Percentiles rank a stretch among this genome's conserved stretches.
Evolutionary conservation across 2,113 vertebrate species (phyloP).

Genomic region (Neolamprologus fasciatus): DNA sequence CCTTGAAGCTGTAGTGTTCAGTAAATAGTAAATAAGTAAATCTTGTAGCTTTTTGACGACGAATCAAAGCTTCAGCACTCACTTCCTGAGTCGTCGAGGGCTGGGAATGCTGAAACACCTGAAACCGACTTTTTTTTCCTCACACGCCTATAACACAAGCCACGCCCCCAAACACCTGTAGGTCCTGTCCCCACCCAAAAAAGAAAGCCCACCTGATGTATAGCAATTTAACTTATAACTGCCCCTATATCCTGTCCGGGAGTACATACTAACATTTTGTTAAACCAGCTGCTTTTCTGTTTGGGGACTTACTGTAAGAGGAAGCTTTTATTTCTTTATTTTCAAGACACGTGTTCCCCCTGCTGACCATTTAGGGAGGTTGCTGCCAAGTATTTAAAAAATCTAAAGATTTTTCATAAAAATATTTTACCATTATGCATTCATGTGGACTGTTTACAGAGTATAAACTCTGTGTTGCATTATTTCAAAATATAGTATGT

Average conservation of each 20-base stretch:
- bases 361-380: neutral
- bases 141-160: neutral
- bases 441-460: neutral
- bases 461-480: neutral
- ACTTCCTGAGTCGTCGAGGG: neutral
- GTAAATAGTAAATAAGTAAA: neutral
- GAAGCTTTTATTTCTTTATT: neutral
- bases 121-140: neutral
- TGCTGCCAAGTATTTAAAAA: neutral
- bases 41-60: neutral
- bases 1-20: neutral
- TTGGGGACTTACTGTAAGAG: neutral
- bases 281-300: neutral
- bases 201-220: neutral
- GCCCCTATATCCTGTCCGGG: too few species aligned
- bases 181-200: neutral
- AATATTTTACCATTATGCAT: neutral
- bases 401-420: neutral
- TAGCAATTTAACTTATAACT: neutral
- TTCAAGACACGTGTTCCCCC: neutral
- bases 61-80: neutral
- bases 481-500: neutral
- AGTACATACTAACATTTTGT: neutral
- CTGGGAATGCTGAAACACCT: neutral
- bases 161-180: slow-evolving; percentile 37